Conservation (phyloP, 2,113 vertebrate species). For the Vulpes lagopus region DNA sequence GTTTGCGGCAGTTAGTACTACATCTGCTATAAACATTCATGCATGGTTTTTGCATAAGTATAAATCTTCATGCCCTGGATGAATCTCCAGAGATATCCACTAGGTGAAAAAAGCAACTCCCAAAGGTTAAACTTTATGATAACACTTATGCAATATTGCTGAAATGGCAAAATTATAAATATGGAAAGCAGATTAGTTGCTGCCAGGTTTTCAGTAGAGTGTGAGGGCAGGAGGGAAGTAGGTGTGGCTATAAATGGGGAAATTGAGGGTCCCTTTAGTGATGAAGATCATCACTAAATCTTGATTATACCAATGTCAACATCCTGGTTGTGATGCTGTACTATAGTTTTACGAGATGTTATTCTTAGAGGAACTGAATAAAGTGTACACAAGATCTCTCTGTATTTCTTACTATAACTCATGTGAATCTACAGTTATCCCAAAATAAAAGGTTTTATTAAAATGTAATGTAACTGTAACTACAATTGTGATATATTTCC, state of each 20-base stretch:
- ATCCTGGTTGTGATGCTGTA: too few species aligned
- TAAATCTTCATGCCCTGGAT: not conserved
- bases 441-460: not conserved
- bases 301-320: not conserved
- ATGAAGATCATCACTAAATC: not conserved
- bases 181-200: not conserved
- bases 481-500: not conserved
- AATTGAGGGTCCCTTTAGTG: not conserved
- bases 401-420: not conserved
- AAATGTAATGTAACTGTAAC: not conserved
- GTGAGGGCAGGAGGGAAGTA: not conserved
- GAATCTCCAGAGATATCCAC: not conserved
- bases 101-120: not conserved
- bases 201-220: not conserved
- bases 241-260: too few species aligned
- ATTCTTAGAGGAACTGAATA: not conserved
- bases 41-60: not conserved
- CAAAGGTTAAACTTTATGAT: not conserved
- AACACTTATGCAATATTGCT: not conserved
- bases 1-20: not conserved
- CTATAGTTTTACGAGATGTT: not conserved
- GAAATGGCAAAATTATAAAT: not conserved
- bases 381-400: not conserved
- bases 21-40: not conserved
- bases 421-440: not conserved